Evolutionary conservation across 2,888 invertebrate genomes (phyloP).

Genomic region (Crocallis elinguaria): DNA sequence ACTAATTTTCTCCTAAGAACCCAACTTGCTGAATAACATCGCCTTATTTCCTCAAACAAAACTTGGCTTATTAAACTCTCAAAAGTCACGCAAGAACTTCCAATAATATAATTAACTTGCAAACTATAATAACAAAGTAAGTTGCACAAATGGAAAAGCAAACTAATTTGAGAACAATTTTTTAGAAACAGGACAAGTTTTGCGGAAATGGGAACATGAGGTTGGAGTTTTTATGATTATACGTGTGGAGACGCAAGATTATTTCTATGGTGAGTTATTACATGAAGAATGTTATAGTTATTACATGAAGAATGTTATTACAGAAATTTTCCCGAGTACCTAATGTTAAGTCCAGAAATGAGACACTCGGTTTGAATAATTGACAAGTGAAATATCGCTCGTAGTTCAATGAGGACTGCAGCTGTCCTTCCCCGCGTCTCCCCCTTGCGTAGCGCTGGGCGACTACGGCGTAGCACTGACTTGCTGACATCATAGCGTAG

Average conservation of each 20-base stretch:
- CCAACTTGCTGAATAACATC: neutral
- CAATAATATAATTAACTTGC: conserved; percentile 28
- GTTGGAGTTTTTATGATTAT: neutral
- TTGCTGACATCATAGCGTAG: no score
- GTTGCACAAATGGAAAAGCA: conserved; percentile 19
- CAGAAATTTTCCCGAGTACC: no score
- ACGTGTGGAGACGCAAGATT: no score
- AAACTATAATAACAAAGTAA: conserved; percentile 30
- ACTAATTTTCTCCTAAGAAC: neutral
- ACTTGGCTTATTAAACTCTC: conserved; percentile 21
- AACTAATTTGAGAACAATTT: conserved; percentile 34
- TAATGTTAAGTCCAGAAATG: no score
- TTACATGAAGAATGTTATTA: neutral
- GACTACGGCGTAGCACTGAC: no score
- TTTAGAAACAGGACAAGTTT: conserved; percentile 20
- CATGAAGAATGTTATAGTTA: no score
- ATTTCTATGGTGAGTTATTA: no score
- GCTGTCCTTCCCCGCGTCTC: no score
- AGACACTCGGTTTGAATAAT: no score
- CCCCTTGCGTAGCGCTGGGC: no score
- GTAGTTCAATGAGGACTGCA: no score
- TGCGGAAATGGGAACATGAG: neutral
- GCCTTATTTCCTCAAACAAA: conserved; percentile 8
- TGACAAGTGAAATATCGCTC: no score
- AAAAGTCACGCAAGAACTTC: neutral